Conservation (phyloP, 1,140 invertebrate species). For the Oreohelix idahoensis region DNA sequence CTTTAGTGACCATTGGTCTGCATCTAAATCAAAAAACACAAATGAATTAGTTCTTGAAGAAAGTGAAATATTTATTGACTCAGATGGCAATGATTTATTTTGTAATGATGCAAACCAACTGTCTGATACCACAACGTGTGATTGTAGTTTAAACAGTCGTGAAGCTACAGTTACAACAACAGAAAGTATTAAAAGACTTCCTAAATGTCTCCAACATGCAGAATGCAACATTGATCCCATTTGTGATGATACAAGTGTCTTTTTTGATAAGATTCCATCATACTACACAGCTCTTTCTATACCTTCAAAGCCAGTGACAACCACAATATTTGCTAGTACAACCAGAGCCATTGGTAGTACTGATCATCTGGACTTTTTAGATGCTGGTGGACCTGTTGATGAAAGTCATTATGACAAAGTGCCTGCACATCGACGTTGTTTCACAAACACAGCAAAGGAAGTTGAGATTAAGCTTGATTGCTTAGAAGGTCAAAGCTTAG, state of each 20-base stretch:
- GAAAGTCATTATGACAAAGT: constrained; percentile 56
- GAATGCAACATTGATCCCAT: constrained; percentile 22
- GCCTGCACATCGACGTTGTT: constrained; percentile 68
- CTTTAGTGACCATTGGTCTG: background rate
- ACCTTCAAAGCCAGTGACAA: constrained; percentile 50
- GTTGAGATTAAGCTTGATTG: constrained; percentile 41
- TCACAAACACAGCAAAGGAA: constrained; percentile 69
- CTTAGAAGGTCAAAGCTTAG: background rate
- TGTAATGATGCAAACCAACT: background rate
- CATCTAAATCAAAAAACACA: background rate
- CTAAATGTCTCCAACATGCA: background rate
- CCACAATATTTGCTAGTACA: constrained; percentile 30
- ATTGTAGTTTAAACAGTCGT: background rate
- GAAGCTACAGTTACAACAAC: background rate
- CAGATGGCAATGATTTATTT: constrained; percentile 26
- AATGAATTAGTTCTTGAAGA: constrained; percentile 17
- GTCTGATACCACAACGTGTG: background rate
- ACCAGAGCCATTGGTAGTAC: constrained; percentile 11
- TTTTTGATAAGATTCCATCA: constrained; percentile 66
- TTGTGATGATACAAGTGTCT: constrained; percentile 43
- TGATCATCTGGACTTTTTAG: constrained; percentile 22
- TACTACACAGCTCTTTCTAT: constrained; percentile 64
- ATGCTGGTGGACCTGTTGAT: background rate
- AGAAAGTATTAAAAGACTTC: background rate
- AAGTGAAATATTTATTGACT: constrained; percentile 10